Evolutionary conservation across 1,140 invertebrate genomes (phyloP).

Genomic region (Drosophila willistoni): DNA sequence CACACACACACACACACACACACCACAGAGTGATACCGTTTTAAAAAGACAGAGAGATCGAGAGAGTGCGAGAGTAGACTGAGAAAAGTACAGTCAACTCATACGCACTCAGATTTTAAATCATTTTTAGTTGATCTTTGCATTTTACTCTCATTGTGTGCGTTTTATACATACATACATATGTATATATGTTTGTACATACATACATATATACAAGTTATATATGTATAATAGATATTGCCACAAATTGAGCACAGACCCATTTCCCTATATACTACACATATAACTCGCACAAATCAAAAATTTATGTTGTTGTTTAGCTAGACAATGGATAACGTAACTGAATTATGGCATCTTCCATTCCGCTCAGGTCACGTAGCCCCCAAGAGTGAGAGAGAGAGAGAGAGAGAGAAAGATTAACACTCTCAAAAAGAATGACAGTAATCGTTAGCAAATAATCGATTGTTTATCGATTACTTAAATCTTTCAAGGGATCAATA

Average conservation of each 20-base stretch:
- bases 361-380: background rate
- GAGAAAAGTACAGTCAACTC: conserved; percentile 69
- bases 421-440: no score
- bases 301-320: conserved; percentile 61
- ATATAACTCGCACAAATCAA: conserved; percentile 61
- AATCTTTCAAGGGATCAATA: no score
- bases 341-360: conserved; percentile 23
- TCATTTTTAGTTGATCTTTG: conserved; percentile 28
- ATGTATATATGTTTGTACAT: background rate
- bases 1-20: conserved; percentile 21
- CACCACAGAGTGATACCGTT: conserved; percentile 7
- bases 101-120: conserved; percentile 54
- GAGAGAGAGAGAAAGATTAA: background rate
- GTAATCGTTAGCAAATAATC: no score
- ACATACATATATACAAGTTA: background rate
- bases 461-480: no score
- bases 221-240: conserved; percentile 4
- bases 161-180: conserved; percentile 2
- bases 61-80: conserved; percentile 4
- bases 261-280: conserved; percentile 71
- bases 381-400: background rate
- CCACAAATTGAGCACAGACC: conserved; percentile 73
- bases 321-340: conserved; percentile 42
- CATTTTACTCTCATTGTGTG: conserved; percentile 14
- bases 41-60: background rate